Evolutionary conservation across 2,888 invertebrate genomes (phyloP), one percentile per base, ranked within the genome.

Genomic region (Drosophila meridionalis): DNA sequence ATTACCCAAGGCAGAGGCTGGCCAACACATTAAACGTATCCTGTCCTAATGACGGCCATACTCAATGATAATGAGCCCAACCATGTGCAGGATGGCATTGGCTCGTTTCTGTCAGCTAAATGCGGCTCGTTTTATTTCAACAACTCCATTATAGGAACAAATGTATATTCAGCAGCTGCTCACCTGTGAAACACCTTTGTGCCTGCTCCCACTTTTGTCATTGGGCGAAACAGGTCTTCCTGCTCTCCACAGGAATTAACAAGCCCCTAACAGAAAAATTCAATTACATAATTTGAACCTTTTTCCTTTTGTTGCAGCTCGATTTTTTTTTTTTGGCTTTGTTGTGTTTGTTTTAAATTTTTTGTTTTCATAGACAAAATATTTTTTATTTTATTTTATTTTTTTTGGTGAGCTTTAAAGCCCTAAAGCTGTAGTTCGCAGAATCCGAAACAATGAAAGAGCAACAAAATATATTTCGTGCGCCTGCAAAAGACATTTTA

Each of bases 241-340:
- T 26, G 42, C 48, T 50, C 30, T 40, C 12, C 43, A 43, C 63
- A 69, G 69, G 60, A 85, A 83, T 79, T 79, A 71, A 77, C 70
- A 84, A 76, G 62, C 66, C 82, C 71, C 71, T 76, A 87, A 84
- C 87, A 89, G 74, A 75, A 76, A 73, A 84, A 87, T 84, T 87
- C 87, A 87, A 89, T 87, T 87, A 87, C 69, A 75, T 67, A 71
- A 70, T 64, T 77, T 69, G 62, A 66, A 72, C 79, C 76, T 74
- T 81, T 81, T 76, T 11, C 6, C 34, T 59, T 62, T 42, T 47
- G 26, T 38, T 32, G 32, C 36, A 36, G 4, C 2, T 38, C 5
- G 11, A 3, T n/a, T 14, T 32, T 34, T 34, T n/a, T 9, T 20
- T 42, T 12, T 30, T 5, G 11, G 65, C 65, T 70, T 72, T 76